Conservation (phyloP, 2,797 vertebrate genomes). For the Mionectes olivaceus region DNA sequence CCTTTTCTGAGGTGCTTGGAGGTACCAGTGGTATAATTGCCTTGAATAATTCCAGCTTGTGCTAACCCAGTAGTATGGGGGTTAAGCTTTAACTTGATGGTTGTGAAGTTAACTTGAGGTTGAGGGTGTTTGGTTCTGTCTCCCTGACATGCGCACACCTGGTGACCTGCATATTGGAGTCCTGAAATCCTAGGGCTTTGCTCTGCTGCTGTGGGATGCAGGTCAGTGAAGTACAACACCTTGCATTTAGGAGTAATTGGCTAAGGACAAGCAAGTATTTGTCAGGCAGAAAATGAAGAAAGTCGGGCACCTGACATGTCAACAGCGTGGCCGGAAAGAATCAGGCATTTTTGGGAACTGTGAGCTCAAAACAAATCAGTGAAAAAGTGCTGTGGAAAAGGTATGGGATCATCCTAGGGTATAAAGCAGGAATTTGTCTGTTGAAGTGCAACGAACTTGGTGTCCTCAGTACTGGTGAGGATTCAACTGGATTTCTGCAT, state of each 20-base stretch:
- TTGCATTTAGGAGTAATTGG: not conserved
- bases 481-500: not conserved
- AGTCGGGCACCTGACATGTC: not conserved
- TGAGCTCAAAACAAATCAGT: not conserved
- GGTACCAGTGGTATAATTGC: not conserved
- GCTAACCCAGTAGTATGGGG: not conserved
- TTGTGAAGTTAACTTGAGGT: not conserved
- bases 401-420: not conserved
- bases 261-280: not conserved
- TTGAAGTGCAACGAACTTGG: not conserved
- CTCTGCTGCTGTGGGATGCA: not conserved
- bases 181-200: not conserved
- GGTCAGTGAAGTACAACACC: not conserved
- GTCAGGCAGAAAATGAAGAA: not conserved
- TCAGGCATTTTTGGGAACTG: not conserved
- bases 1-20: not conserved
- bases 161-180: not conserved
- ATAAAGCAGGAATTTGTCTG: not conserved
- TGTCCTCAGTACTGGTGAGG: not conserved
- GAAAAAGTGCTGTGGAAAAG: not conserved
- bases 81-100: not conserved
- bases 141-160: rapidly evolving
- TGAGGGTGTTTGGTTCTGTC: not conserved
- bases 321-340: not conserved
- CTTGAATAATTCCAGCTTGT: not conserved